These are phyloP conservation scores for Pseudomyrmex dendroicus DNA, from an alignment of 1,140 invertebrate genomes.

Conservation along the genomic window DNA sequence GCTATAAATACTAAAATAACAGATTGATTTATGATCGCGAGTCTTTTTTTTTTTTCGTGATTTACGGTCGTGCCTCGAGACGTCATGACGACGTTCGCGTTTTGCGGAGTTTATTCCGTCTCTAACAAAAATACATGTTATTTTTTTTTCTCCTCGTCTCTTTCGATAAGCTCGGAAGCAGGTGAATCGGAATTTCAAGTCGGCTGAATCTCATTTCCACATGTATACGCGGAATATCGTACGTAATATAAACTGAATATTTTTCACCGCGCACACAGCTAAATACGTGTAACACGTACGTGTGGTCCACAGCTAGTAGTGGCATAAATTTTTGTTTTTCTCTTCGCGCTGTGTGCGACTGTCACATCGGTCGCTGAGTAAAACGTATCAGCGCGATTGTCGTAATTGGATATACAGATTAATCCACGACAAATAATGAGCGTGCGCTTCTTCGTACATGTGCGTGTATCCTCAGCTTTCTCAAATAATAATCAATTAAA, in stretches of 20 bases:
- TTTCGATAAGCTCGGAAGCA: not conserved
- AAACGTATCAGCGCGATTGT: not conserved
- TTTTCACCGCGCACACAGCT: not conserved
- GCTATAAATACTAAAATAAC: conserved; percentile 70
- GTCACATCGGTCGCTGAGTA: not conserved
- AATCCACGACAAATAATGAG: not conserved
- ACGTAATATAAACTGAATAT: not conserved
- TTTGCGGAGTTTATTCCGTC: conserved; percentile 59
- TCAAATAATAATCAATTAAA: not conserved
- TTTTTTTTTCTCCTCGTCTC: not conserved
- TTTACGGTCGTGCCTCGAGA: conserved; percentile 50
- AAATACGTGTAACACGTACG: not conserved
- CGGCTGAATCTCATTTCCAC: not conserved
- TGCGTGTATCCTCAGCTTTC: not conserved
- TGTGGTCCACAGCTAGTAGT: too few species aligned
- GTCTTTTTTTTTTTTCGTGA: conserved; percentile 46
- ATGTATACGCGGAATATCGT: conserved; percentile 8
- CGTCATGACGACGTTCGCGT: not conserved
- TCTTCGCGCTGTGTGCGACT: not conserved
- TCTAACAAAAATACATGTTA: conserved; percentile 9
- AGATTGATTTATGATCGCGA: conserved; percentile 65
- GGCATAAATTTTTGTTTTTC: too few species aligned
- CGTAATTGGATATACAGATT: not conserved
- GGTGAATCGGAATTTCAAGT: conserved; percentile 33
- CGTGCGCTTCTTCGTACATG: not conserved